phyloP scores from a whole-genome alignment of 1,140 invertebrate genomes.

The Cherax quadricarinatus region DNA sequence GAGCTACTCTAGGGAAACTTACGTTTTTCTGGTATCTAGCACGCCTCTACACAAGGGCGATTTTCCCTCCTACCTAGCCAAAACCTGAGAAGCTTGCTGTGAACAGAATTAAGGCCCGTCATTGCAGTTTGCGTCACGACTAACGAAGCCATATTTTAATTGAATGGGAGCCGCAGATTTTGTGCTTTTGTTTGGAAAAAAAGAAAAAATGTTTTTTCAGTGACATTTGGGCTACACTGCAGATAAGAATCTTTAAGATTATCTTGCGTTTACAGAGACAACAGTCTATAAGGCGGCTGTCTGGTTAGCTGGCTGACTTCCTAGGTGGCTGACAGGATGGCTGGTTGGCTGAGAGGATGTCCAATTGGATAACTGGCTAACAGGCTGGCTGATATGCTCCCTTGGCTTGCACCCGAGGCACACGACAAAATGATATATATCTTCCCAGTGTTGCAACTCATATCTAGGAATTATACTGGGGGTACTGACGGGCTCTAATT shows the following conservation, averaged over 20 bases:
- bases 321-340: too few species aligned
- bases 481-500: neutral
- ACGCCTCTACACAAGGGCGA: neutral
- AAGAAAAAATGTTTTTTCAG: neutral
- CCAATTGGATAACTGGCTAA: too few species aligned
- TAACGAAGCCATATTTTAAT: conserved; percentile 42
- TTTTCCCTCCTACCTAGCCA: neutral
- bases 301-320: neutral
- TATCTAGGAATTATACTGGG: neutral
- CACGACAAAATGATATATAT: neutral
- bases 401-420: neutral
- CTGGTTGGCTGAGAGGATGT: too few species aligned
- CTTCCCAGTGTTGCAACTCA: neutral
- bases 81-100: neutral
- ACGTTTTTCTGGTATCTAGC: neutral
- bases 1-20: neutral
- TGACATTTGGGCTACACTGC: neutral
- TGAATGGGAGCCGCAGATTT: conserved; percentile 20
- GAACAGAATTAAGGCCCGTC: conserved; percentile 4
- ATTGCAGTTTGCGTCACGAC: conserved; percentile 6
- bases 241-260: neutral
- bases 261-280: neutral
- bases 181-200: conserved; percentile 14
- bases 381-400: too few species aligned
- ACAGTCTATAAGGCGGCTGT: neutral